Evolutionary conservation across 2,113 vertebrate species (phyloP).

Genomic region (Cyphomyrus plagiostoma): DNA sequence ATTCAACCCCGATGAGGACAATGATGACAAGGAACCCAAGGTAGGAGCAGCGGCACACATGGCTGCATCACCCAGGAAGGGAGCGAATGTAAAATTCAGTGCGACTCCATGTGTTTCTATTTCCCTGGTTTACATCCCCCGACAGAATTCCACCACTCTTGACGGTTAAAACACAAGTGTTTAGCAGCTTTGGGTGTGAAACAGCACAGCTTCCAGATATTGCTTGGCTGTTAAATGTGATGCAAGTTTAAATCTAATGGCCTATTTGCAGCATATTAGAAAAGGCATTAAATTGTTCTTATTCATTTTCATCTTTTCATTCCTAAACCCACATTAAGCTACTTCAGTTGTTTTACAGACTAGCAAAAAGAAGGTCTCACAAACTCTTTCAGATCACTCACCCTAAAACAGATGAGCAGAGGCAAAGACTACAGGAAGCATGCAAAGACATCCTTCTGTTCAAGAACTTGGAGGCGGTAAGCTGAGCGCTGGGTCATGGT

Average conservation of each 20-base stretch:
- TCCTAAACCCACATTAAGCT: background rate
- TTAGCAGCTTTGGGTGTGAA: background rate
- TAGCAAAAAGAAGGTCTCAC: background rate
- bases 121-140: background rate
- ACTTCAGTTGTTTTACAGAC: background rate
- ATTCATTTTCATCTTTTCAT: background rate
- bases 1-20: constrained; percentile 64
- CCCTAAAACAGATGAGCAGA: constrained; percentile 79
- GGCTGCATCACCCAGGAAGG: background rate
- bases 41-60: constrained; percentile 43
- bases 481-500: constrained; percentile 15
- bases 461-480: constrained; percentile 78
- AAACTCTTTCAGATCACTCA: constrained; percentile 66
- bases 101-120: background rate
- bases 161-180: background rate
- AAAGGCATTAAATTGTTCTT: background rate
- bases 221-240: background rate
- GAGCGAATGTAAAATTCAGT: background rate
- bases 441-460: constrained; percentile 80
- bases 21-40: constrained; percentile 69
- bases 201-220: background rate
- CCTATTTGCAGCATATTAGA: background rate
- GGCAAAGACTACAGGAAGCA: constrained; percentile 72
- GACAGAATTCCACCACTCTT: background rate
- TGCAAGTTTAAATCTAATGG: background rate